Percentiles rank a stretch among this genome's conserved stretches.
Conservation (phyloP, 1,140 invertebrate genomes). For the Drosophila nannoptera region DNA sequence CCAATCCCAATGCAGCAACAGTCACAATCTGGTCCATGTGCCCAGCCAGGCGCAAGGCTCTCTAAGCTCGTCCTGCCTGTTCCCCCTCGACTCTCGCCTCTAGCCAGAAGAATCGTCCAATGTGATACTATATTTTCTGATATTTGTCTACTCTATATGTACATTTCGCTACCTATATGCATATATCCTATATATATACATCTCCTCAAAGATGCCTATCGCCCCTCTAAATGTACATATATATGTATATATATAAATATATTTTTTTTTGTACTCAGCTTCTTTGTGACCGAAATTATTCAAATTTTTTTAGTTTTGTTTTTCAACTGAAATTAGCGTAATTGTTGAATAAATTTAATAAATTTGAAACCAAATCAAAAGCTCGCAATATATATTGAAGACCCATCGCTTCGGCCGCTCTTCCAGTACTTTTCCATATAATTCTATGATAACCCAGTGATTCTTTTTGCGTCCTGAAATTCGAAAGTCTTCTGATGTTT, state of each 20-base stretch:
- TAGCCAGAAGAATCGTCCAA: conserved; percentile 29
- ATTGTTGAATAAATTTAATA: conserved; percentile 28
- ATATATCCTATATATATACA: conserved; percentile 34
- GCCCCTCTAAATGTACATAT: conserved; percentile 14
- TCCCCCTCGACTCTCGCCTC: neutral
- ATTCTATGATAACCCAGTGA: too few relatives aligned
- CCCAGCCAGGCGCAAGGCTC: conserved; percentile 26
- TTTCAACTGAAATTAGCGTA: neutral
- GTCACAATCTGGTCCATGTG: conserved; percentile 53
- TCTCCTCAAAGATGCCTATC: neutral
- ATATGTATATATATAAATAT: conserved; percentile 38
- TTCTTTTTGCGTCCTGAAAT: too few relatives aligned
- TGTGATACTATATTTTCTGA: conserved; percentile 51
- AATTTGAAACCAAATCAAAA: conserved; percentile 32
- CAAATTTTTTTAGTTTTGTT: neutral
- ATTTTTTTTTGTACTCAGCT: conserved; percentile 24
- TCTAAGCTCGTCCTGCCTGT: neutral
- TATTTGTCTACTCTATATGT: conserved; percentile 4
- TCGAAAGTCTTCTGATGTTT: conserved; percentile 8
- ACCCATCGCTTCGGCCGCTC: too few relatives aligned
- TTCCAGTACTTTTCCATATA: too few relatives aligned
- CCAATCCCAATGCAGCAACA: conserved; percentile 17
- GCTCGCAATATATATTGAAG: too few relatives aligned
- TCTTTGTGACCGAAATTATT: neutral
- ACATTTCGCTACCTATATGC: conserved; percentile 7